phyloP scores from a whole-genome alignment of 2,797 vertebrate species.

The Thamnophis elegans region DNA sequence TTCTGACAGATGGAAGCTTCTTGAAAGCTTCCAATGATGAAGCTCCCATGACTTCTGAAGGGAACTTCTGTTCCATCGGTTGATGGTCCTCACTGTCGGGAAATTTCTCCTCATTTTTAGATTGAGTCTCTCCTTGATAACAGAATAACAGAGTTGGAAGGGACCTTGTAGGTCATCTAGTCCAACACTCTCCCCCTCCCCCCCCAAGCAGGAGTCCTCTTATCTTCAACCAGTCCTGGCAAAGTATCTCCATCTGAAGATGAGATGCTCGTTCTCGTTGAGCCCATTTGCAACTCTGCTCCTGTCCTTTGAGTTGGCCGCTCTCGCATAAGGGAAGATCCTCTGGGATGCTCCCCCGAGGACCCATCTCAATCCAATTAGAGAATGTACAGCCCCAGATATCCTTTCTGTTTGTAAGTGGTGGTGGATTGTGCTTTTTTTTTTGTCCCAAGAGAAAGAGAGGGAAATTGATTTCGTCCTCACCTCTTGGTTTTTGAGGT shows the following conservation, averaged over 20 bases:
- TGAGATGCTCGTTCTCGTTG: neutral
- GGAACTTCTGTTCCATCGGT: too few relatives aligned
- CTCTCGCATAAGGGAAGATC: neutral
- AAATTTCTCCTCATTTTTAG: too few relatives aligned
- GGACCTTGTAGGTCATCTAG: too few relatives aligned
- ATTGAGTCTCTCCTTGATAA: too few relatives aligned
- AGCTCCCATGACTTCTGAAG: too few relatives aligned
- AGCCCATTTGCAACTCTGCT: neutral
- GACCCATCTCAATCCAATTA: neutral
- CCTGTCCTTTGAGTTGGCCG: neutral
- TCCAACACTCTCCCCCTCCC: too few relatives aligned
- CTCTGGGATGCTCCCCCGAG: neutral
- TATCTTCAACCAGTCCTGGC: accelerated
- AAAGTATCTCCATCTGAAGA: neutral
- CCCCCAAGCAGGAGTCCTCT: too few relatives aligned
- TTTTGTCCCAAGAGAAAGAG: constrained; percentile 6
- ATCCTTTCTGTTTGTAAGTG: constrained; percentile 12
- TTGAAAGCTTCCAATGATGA: too few relatives aligned
- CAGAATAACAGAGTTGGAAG: too few relatives aligned
- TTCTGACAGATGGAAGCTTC: too few relatives aligned
- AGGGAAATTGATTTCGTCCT: constrained; percentile 40
- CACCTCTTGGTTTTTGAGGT: constrained; percentile 57
- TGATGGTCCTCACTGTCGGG: too few relatives aligned
- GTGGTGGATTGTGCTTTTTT: neutral
- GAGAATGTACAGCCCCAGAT: neutral